Evolutionary conservation across 2,113 vertebrate genomes (phyloP).

Genomic region (Mesoclemmys tuberculata): DNA sequence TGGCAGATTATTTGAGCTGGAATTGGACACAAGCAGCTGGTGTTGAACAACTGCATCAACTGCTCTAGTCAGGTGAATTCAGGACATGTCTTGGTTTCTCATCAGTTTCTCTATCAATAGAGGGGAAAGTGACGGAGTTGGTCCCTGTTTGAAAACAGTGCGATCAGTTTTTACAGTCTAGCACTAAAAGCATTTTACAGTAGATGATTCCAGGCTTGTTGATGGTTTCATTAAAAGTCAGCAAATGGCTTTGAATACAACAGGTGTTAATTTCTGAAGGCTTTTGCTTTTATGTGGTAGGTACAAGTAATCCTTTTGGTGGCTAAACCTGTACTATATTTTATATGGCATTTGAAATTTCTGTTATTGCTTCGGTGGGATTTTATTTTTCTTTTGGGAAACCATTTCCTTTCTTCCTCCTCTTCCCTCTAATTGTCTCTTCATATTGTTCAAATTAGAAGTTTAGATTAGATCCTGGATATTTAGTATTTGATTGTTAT

Average conservation of each 20-base stretch:
- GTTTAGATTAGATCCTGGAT: not conserved
- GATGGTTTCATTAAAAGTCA: not conserved
- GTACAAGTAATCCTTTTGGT: not conserved
- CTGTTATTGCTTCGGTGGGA: not conserved
- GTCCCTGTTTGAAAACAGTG: not conserved
- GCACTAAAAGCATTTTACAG: not conserved
- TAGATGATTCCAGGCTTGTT: not conserved
- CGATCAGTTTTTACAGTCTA: not conserved
- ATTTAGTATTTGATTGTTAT: not conserved
- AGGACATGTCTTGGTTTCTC: not conserved
- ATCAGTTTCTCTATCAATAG: not conserved
- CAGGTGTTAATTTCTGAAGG: not conserved
- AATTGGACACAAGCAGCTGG: not conserved
- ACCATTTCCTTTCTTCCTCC: not conserved
- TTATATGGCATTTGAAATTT: not conserved
- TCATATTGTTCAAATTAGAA: not conserved
- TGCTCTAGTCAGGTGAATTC: not conserved
- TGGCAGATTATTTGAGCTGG: not conserved
- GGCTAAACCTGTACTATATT: not conserved
- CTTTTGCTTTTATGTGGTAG: no score
- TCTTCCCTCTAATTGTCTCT: not conserved
- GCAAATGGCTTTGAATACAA: not conserved
- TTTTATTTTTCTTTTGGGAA: not conserved
- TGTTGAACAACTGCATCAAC: no score
- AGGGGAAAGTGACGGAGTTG: not conserved